Base-by-base conservation (phyloP, 53 echinoderm and acorn worm genomes). In the Zoroaster sp. region DNA sequence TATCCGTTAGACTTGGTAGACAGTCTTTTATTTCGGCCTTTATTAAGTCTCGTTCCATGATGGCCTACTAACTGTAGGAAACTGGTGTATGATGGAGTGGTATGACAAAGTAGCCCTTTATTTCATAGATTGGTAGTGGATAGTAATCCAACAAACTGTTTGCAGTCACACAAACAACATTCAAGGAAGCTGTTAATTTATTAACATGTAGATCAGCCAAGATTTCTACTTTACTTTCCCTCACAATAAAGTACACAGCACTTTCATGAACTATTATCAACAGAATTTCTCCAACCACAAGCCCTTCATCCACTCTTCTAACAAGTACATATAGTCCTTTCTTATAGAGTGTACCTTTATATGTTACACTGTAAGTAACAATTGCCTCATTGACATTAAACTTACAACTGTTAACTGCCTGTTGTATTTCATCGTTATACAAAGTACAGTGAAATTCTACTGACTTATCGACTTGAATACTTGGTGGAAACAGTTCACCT, bases 131-230 rank as follows among this genome's bases (percentile, higher is more conserved):
- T 25, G 35, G 17, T 17, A 78, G 78, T 13, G 78, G 88, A 37
- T 78, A 88, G 40, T 88, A 88, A 34, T 88, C 88, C 40, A 78
- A 51, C 11, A 88, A 28, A 20, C 77, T 49, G n/a, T 67, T 44
- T 66, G 37, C 66, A 20, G 59, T 66, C 9, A 66, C 30, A 47
- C 88, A 88, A 21, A 39, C 38, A 88, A 35, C 38, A 49, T 75
- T 45, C 35, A 14, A 41, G 6, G 10, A 17, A 23, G 32, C 17
- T 49, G 28, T 25, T 41, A 87, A 2, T 46, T 28, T 18, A 33
- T 74, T 51, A 11, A 72, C 42, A 42, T 72, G 69, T 34, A 40
- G 44, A 17, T 86, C 86, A 18, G 72, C 15, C 42, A 43, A 23
- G 35, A 86, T 43, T 42, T 43, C 86, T 31, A 70, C 40, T 25